Evolutionary conservation across 1,140 invertebrate species (phyloP).

Genomic region (Chironomus striatipennis): DNA sequence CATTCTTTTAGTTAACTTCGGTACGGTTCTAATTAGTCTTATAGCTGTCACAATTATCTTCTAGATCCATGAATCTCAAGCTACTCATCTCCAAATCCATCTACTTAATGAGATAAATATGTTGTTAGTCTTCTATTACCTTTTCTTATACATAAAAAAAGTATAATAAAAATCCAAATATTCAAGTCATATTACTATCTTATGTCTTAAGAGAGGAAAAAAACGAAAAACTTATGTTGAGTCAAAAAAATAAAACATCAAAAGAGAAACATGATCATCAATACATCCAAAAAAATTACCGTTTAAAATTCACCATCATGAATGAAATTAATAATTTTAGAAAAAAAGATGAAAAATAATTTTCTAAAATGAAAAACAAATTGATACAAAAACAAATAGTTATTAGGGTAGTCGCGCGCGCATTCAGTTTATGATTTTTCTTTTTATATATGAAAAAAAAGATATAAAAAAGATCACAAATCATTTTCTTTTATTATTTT

Average conservation of each 20-base stretch:
- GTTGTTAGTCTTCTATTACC: slow-evolving; percentile 19
- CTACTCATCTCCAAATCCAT: too few relatives aligned
- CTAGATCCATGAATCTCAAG: too few relatives aligned
- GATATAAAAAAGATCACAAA: background rate
- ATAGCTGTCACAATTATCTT: too few relatives aligned
- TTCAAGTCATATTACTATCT: slow-evolving; percentile 15
- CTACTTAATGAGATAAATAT: background rate
- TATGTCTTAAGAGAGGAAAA: slow-evolving; percentile 6
- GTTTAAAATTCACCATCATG: slow-evolving; percentile 16
- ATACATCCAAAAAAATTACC: slow-evolving; percentile 1
- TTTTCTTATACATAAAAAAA: background rate
- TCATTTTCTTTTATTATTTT: background rate
- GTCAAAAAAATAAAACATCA: background rate
- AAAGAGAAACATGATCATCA: background rate
- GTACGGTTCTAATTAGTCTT: too few relatives aligned
- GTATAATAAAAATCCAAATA: slow-evolving; percentile 18
- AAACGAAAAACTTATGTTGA: slow-evolving; percentile 21
- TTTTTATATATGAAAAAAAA: background rate
- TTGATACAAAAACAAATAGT: background rate
- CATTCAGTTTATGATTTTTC: slow-evolving; percentile 20
- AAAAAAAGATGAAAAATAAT: background rate
- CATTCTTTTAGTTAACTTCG: too few relatives aligned
- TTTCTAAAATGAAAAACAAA: slow-evolving; percentile 12
- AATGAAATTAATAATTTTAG: background rate
- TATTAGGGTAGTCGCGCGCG: slow-evolving; percentile 21